These are phyloP conservation scores for Xylota sylvarum DNA, from an alignment of 2,888 invertebrate species.

Conservation along the genomic window DNA sequence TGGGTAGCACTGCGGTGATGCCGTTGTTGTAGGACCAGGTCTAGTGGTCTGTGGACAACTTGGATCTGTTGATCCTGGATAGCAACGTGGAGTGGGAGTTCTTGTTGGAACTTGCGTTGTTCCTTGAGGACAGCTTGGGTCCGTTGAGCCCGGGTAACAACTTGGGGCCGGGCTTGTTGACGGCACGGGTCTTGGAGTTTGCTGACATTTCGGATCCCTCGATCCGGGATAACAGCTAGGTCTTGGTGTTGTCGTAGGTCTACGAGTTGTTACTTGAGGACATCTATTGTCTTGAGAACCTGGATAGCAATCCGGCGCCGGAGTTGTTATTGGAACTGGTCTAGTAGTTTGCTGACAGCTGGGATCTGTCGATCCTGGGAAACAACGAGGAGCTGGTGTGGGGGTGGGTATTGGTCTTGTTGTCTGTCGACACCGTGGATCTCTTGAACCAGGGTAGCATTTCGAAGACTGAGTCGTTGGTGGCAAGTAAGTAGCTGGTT, in stretches of 20 bases:
- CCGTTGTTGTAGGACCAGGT: neutral
- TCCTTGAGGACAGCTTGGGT: slow-evolving; percentile 82
- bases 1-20: neutral
- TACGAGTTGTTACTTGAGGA: slow-evolving; percentile 79
- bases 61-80: slow-evolving; percentile 81
- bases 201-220: slow-evolving; percentile 72
- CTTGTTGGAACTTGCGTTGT: slow-evolving; percentile 48
- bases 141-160: slow-evolving; percentile 83
- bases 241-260: slow-evolving; percentile 79
- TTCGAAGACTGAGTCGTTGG: slow-evolving; percentile 60
- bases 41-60: slow-evolving; percentile 77
- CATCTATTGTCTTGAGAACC: slow-evolving; percentile 82
- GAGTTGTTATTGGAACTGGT: slow-evolving; percentile 72
- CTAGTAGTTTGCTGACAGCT: slow-evolving; percentile 80
- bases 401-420: slow-evolving; percentile 45
- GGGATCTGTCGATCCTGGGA: slow-evolving; percentile 82
- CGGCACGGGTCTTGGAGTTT: slow-evolving; percentile 37
- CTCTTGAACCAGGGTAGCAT: slow-evolving; percentile 80
- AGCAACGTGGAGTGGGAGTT: slow-evolving; percentile 81
- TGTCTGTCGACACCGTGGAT: slow-evolving; percentile 80
- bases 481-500: slow-evolving; percentile 79
- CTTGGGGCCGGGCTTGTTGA: slow-evolving; percentile 79
- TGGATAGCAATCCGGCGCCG: slow-evolving; percentile 79
- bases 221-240: slow-evolving; percentile 78
- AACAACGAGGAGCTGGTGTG: slow-evolving; percentile 79